These are phyloP conservation scores for Lytechinus pictus DNA, from an alignment of 35 echinoderm and acorn worm genomes.

Conservation along the genomic window DNA sequence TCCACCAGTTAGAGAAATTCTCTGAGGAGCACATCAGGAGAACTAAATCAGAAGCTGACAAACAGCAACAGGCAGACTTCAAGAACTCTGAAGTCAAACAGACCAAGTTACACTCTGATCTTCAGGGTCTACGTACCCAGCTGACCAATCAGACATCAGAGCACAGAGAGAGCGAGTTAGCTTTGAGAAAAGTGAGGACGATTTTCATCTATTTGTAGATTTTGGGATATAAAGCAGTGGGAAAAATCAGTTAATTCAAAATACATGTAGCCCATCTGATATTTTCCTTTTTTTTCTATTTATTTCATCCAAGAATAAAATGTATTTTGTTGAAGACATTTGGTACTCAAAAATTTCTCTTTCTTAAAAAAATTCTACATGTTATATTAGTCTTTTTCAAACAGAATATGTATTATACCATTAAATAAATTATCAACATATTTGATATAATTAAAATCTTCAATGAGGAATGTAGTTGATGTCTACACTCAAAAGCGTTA, in stretches of 20 bases:
- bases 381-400: too few species aligned
- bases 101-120: constrained; percentile 67
- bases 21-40: constrained; percentile 96
- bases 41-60: constrained; percentile 91
- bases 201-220: neutral
- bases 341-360: too few species aligned
- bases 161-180: constrained; percentile 92
- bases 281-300: neutral
- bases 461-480: too few species aligned
- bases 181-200: constrained; percentile 86
- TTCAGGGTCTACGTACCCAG: constrained; percentile 86
- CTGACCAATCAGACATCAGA: constrained; percentile 87
- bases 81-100: constrained; percentile 99
- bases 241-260: too few species aligned
- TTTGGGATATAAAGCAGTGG: too few species aligned
- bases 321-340: too few species aligned
- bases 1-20: constrained; percentile 98
- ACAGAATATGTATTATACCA: too few species aligned
- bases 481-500: too few species aligned
- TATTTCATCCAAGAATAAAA: neutral
- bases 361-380: too few species aligned
- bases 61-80: constrained; percentile 92
- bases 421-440: too few species aligned
- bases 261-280: too few species aligned
- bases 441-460: too few species aligned